Percentiles rank a stretch among this genome's conserved stretches.
phyloP scores from a whole-genome alignment of 2,113 vertebrate genomes.

The Microtus richardsoni region DNA sequence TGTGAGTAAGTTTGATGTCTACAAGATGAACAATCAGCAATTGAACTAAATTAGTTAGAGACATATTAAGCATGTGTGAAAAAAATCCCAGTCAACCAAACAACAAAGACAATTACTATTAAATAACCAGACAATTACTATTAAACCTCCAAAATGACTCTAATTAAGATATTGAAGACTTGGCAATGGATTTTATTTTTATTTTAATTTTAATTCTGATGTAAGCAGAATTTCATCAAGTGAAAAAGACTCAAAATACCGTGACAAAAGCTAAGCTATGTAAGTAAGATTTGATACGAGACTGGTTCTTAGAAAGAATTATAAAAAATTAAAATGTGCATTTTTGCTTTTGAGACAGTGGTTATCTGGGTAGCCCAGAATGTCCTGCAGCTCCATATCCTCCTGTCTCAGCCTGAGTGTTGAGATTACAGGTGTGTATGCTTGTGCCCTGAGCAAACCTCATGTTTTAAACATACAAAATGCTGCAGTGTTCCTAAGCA shows the following conservation, averaged over 20 bases:
- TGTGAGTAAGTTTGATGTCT: slow-evolving; percentile 18
- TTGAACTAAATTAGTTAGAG: slow-evolving; percentile 1
- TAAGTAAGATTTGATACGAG: slow-evolving; percentile 20
- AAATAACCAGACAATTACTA: slow-evolving; percentile 36
- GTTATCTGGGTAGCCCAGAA: background rate
- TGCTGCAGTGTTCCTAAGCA: background rate
- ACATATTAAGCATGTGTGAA: slow-evolving; percentile 24
- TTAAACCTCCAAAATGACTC: slow-evolving; percentile 23
- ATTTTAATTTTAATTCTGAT: background rate
- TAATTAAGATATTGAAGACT: background rate
- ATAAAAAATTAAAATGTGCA: background rate
- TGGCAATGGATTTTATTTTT: background rate
- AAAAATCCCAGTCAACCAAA: slow-evolving; percentile 13
- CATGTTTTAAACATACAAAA: slow-evolving; percentile 4
- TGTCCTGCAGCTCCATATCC: background rate
- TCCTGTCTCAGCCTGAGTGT: background rate
- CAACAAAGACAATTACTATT: slow-evolving; percentile 7
- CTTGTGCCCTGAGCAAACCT: background rate
- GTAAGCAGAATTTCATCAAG: slow-evolving; percentile 17
- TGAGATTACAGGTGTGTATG: background rate
- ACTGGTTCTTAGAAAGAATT: slow-evolving; percentile 26
- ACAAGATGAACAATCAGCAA: background rate
- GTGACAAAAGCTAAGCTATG: background rate
- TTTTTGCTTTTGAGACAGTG: background rate
- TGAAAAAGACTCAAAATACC: background rate